Base-by-base conservation (phyloP, 92 coral and sea anemone genomes). In the Siderastrea radians region DNA sequence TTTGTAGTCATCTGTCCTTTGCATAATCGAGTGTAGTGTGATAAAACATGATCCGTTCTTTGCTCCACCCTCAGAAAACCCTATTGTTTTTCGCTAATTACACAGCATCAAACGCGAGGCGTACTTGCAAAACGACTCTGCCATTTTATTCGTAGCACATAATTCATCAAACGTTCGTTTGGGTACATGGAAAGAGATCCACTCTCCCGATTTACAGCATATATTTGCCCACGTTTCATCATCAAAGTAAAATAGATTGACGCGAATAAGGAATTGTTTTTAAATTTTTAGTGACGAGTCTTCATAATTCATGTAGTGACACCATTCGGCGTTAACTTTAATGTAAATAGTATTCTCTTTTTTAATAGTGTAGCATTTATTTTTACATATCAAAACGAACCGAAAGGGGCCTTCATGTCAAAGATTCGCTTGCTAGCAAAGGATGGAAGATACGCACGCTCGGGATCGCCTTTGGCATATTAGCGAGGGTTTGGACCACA, bases 351-450 rank as follows among this genome's bases (percentile, higher is more conserved):
- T 82, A 71, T 57, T 59, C 82, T 49, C 67, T 47, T 65, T 68
- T 58, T 91, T 87, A 84, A 77, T 86, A 82, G 85, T 87, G 67
- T 6, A 86, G 79, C 68, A 68, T 84, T 26, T 91, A 81, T 91
- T 87, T 87, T 91, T 91, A 87, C 82, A 82, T 82, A 87, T 87
- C 91, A 82, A 83, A 82, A 81, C 85, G 82, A 61, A 78, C 93
- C 89, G 84, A 84, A 78, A 78, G 75, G 92, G 77, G 72, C 47
- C 19, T 79, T 77, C 81, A 77, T 58, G 81, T 58, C 54, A 61
- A 66, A 9, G 53, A 16, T 52, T 51, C 53, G 52, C 63, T 14
- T 54, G 46, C 57, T 1, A 49, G 15, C 49, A 17, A 12, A 38
- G 52, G 66, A 43, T 43, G 26, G 55, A 46, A 16, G n/a, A 16